Evolutionary conservation across 2,113 vertebrate genomes (phyloP), one percentile per base, ranked within the genome.

Genomic region (Seriola dumerili): DNA sequence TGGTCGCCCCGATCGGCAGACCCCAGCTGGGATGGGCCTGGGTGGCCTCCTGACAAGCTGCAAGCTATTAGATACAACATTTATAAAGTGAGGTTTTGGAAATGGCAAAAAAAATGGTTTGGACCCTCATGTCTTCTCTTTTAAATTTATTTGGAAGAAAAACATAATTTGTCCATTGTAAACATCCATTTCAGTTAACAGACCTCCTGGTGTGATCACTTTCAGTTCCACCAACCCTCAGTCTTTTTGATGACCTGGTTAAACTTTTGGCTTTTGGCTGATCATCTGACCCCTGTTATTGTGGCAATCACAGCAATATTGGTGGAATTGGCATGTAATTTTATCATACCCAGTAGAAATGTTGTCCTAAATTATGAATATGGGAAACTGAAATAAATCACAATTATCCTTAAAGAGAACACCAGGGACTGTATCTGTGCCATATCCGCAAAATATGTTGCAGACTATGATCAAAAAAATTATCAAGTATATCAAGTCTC

Each of bases 21-120:
- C 16, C 36, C 8, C 77, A 72, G 67, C 63, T 48, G 57, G 72
- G 32, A 42, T 5, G 21, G 32, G 16, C 62, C n/a, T 12, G 76
- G 62, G 34, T 1, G 78, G 36, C 38, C 61, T 72, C 48, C 25
- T 50, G 44, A 42, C 19, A 34, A 38, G 36, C 61, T 65, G 48
- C 46, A 76, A 59, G 52, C 29, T 50, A n/a, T 57, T 75, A 48
- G 29, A 25, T 16, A 12, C 36, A 50, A 64, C 19, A 52, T 64
- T 68, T 34, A 57, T 16, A 79, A 29, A 48, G 44, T 25, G 23
- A 48, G 21, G 29, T 19, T 76, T 70, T 32, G 29, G 44, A 48
- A 54, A 34, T 29, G 11, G 4, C 34, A 36, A 42, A 42, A 42
- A 36, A 40, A 21, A 3, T 16, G 29, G 29, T 67, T 50, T 57